Conservation (phyloP, 1,140 invertebrate species). For the Tenebrio molitor region DNA sequence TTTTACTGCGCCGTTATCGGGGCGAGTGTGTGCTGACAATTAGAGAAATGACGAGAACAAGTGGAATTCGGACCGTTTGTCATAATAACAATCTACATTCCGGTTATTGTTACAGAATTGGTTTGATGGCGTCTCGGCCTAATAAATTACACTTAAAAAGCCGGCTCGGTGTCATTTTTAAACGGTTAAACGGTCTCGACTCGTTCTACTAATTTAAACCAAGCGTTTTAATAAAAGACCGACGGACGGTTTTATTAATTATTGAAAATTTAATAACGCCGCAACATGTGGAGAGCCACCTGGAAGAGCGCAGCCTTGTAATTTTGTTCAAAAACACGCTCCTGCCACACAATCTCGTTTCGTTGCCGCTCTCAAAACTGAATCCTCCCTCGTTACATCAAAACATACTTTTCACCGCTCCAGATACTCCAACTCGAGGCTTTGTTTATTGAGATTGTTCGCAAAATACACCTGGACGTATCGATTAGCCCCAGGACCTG, state of each 20-base stretch:
- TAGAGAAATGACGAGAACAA: conserved; percentile 20
- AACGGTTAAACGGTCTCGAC: conserved; percentile 12
- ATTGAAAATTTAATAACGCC: conserved; percentile 29
- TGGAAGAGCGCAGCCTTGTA: conserved; percentile 4
- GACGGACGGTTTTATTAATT: conserved; percentile 12
- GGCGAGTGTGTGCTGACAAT: conserved; percentile 13
- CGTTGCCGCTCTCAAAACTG: neutral
- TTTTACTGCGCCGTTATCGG: conserved; percentile 22
- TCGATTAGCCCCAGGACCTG: too few relatives aligned
- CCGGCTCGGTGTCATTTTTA: conserved; percentile 17
- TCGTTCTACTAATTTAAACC: neutral
- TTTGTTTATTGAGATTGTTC: conserved; percentile 13
- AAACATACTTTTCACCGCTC: conserved; percentile 2
- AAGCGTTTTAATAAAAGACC: conserved; percentile 29
- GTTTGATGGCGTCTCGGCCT: conserved; percentile 19
- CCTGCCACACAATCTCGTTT: conserved; percentile 25
- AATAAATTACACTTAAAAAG: conserved; percentile 37
- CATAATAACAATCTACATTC: conserved; percentile 30
- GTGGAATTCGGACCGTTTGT: conserved; percentile 18
- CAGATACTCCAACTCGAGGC: neutral
- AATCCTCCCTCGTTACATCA: neutral
- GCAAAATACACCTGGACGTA: conserved; percentile 14
- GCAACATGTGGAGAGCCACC: conserved; percentile 11
- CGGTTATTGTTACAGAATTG: conserved; percentile 20
- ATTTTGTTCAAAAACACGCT: conserved; percentile 25